Base-by-base conservation (phyloP, 1,140 invertebrate genomes). In the Microplitis demolitor region DNA sequence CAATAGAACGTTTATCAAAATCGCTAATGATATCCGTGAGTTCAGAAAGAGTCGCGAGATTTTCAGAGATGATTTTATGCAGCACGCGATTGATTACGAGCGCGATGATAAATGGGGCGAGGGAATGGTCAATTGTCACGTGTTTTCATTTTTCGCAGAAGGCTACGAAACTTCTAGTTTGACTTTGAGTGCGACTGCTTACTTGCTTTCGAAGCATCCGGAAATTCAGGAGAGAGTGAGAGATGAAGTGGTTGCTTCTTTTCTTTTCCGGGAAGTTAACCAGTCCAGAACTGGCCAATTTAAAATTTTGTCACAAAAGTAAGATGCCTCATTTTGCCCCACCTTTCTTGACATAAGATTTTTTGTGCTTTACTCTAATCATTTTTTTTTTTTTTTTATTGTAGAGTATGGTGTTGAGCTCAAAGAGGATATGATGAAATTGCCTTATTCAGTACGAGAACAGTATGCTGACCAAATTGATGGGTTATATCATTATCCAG, bases 101-200 rank as follows among this genome's bases (percentile, higher is more conserved):
- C 70, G 63, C 35, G 83, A 72, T 66, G 76, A 70, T 24, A 82
- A 73, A 72, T 69, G 80, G 0, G 71, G 80, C 3, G n/a, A 75
- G 0, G 76, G 81, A 0, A 74, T 86, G 13, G 73, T 91, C 3
- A 86, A 88, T 0, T 88, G 89, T 2, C 91, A 93, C 69, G 87
- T 88, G 0, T 85, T 92, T 75, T 78, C 90, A 0, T 93, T 93
- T 76, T 88, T 93, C 70, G 80, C 92, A 6, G 92, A 91, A 1
- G 92, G 92, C 4, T 94, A 91, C 73, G 93, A 94, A 71, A 93
- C 93, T 0, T 91, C 91, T 0, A 90, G 92, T 0, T 90, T 89
- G 0, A 84, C 89, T 0, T 86, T 94, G 62, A 88, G 89, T 31
- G 91, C 90, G 35, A 82, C 88, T 0, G 78, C 89, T 0, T 92